Evolutionary conservation across 2,113 vertebrate genomes (phyloP).

Genomic region (Psephotus haematonotus): DNA sequence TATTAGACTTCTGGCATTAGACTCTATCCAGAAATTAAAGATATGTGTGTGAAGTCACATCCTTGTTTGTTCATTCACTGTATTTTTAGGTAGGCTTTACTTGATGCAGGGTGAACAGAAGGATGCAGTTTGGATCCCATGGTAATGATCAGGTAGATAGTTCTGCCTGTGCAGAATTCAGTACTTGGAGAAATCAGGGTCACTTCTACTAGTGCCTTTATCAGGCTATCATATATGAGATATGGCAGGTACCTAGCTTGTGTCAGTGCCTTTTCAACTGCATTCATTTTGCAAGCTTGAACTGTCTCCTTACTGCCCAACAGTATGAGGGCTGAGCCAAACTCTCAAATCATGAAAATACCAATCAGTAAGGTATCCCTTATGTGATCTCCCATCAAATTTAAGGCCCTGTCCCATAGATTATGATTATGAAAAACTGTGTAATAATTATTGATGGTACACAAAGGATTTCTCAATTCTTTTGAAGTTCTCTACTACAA

Average conservation of each 20-base stretch:
- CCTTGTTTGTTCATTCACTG: neutral
- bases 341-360: neutral
- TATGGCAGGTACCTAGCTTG: neutral
- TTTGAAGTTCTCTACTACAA: neutral
- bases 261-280: neutral
- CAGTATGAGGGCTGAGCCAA: neutral
- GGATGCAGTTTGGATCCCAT: neutral
- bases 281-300: neutral
- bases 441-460: neutral
- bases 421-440: neutral
- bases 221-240: neutral
- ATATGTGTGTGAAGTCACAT: neutral
- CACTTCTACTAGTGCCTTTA: neutral
- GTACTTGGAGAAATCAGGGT: neutral
- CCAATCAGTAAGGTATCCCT: neutral
- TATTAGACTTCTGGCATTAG: neutral
- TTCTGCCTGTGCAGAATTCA: neutral
- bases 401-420: neutral
- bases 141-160: neutral
- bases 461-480: neutral
- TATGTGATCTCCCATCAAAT: neutral
- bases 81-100: neutral
- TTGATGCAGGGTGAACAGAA: neutral
- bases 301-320: neutral
- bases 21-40: neutral